Percentiles rank a stretch among this genome's conserved stretches.
phyloP scores from a whole-genome alignment of 2,113 vertebrate species.

The Gila orcuttii region DNA sequence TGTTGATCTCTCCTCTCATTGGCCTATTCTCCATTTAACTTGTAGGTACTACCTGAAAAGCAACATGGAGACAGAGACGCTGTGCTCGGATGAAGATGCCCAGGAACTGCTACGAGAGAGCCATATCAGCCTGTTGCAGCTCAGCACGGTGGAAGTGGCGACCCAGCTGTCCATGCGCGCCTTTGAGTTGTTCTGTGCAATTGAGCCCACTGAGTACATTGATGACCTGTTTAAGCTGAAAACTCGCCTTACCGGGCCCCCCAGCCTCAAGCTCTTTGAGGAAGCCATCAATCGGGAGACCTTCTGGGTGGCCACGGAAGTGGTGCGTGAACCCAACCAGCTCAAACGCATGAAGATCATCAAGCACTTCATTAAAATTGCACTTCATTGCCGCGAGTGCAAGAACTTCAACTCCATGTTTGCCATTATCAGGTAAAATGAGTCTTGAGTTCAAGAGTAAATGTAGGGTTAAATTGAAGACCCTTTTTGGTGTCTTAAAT shows the following conservation, averaged over 20 bases:
- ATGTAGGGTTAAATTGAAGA: background rate
- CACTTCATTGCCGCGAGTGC: constrained; percentile 97
- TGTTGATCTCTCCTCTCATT: background rate
- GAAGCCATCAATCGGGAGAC: constrained; percentile 98
- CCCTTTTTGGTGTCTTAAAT: background rate
- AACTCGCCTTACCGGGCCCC: constrained; percentile 80
- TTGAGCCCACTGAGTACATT: constrained; percentile 97
- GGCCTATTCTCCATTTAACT: background rate
- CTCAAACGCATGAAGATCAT: constrained; percentile 97
- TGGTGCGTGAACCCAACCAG: constrained; percentile 93
- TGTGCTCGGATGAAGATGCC: constrained; percentile 97
- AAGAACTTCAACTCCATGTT: constrained; percentile 99
- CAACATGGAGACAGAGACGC: constrained; percentile 98
- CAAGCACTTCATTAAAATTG: constrained; percentile 99
- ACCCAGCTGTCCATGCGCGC: constrained; percentile 97
- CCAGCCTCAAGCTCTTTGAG: constrained; percentile 95
- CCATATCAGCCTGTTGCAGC: constrained; percentile 91
- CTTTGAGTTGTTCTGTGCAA: constrained; percentile 95
- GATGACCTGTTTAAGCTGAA: constrained; percentile 95
- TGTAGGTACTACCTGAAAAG: constrained; percentile 96
- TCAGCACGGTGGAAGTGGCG: constrained; percentile 95
- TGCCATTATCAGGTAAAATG: constrained; percentile 92
- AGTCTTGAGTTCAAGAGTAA: background rate
- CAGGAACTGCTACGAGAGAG: constrained; percentile 94
- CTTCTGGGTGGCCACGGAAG: constrained; percentile 97